Evolutionary conservation across 2,888 invertebrate species (phyloP).

Genomic region (Temnothorax rugatulus): DNA sequence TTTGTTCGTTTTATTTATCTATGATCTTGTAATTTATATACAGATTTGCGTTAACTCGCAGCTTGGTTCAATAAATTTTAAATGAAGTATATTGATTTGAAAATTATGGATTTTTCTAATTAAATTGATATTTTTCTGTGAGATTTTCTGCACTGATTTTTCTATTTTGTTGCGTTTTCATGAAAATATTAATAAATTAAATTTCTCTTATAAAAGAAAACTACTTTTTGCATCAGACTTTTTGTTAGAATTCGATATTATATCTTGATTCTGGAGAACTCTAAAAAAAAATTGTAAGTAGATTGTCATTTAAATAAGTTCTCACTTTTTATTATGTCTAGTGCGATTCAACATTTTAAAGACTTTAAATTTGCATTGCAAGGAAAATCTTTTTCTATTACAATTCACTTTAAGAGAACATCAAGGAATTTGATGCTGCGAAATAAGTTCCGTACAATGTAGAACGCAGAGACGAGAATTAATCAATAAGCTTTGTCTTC

Average conservation of each 20-base stretch:
- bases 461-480: background rate
- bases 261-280: background rate
- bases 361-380: conserved; percentile 11
- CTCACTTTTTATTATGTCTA: conserved; percentile 2
- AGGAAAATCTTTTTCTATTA: conserved; percentile 25
- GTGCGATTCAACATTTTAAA: conserved; percentile 28
- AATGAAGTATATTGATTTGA: background rate
- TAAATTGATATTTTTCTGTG: background rate
- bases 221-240: background rate
- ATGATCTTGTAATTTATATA: background rate
- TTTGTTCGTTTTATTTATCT: background rate
- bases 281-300: conserved; percentile 16
- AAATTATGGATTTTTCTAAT: background rate
- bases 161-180: background rate
- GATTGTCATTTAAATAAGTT: conserved; percentile 38
- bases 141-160: background rate
- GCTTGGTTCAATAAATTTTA: conserved; percentile 1
- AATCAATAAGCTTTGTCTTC: conserved; percentile 11
- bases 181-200: conserved; percentile 18
- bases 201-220: conserved; percentile 11
- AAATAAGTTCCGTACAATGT: conserved; percentile 3
- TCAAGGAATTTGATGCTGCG: background rate
- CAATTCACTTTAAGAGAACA: conserved; percentile 24
- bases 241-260: conserved; percentile 12
- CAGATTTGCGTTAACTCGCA: background rate